Evolutionary conservation across 2,113 vertebrate genomes (phyloP), one percentile per base, ranked within the genome.

Genomic region (Phrynosoma blainvillii): DNA sequence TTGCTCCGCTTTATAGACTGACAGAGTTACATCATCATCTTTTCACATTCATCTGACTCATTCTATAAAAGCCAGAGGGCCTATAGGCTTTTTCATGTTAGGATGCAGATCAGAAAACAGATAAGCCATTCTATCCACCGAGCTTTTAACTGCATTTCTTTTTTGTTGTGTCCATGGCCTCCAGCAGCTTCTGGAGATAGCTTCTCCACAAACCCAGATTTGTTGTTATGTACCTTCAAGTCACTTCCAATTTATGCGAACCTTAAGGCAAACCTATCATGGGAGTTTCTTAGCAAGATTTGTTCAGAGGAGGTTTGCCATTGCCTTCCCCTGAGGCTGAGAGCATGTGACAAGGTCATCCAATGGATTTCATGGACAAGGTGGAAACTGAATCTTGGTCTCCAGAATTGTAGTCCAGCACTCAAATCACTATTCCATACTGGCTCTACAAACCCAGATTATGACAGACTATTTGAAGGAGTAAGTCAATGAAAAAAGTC

Each of bases 81-180:
- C 52, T 82, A 88, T 11, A 59, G 88, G 47, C 10, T 89, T 68
- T 85, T 88, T 84, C 80, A 90, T 0, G 2, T 68, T 87, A 85
- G 68, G 21, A 73, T 4, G 54, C n/a, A 87, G 36, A 81, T 68
- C 84, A 66, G 77, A 40, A 82, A 91, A 66, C 14, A 78, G 23
- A 68, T 56, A 40, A 88, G 54, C 52, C 62, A 25, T 73, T 76
- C 81, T 52, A 66, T 87, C 21, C 82, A 85, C 5, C 23, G 84
- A 27, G 36, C 42, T 84, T 84, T 87, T 32, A 21, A 89, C 11
- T 73, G 0, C 12, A 0, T 62, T 21, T 85, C 21, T 88, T n/a
- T 36, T 62, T 70, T 70, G 11, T 40, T 71, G 52, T 1, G 1
- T 65, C 85, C 84, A 71, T 59, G 36, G 36, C 73, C 23, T 56